Evolutionary conservation across 2,113 vertebrate species (phyloP).

Genomic region (Capreolus pygargus): DNA sequence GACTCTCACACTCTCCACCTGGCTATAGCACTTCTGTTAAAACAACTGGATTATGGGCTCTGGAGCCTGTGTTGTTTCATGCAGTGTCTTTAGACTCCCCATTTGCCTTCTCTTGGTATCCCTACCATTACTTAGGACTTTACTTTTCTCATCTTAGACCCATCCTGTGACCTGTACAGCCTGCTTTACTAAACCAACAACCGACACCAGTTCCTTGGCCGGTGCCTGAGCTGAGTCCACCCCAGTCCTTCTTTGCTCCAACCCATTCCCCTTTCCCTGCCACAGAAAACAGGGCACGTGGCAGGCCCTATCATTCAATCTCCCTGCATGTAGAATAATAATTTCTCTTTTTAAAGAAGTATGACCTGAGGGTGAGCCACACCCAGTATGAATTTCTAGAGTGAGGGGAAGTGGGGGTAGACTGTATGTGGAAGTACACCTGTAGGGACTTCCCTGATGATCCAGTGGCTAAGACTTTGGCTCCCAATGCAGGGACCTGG

Average conservation of each 20-base stretch:
- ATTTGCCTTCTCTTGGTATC: background rate
- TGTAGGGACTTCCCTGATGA: background rate
- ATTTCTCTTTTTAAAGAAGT: background rate
- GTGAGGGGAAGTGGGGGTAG: background rate
- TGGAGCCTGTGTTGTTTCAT: background rate
- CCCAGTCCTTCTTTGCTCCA: background rate
- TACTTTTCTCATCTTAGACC: background rate
- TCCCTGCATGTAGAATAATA: background rate
- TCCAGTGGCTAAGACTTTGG: background rate
- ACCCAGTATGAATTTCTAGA: background rate
- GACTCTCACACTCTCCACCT: background rate
- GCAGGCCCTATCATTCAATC: background rate
- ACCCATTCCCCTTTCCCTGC: background rate
- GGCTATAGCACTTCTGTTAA: background rate
- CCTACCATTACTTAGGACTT: background rate
- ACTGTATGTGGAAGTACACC: background rate
- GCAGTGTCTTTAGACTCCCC: background rate
- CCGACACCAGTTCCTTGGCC: background rate
- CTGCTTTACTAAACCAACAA: background rate
- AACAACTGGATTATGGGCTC: background rate
- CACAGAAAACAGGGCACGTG: background rate
- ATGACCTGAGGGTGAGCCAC: background rate
- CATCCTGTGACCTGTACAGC: background rate
- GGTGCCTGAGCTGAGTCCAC: background rate
- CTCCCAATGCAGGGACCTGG: accelerated